Evolutionary conservation across 2,797 vertebrate species (phyloP), one percentile per base, ranked within the genome.

Genomic region (Typhlichthys subterraneus): DNA sequence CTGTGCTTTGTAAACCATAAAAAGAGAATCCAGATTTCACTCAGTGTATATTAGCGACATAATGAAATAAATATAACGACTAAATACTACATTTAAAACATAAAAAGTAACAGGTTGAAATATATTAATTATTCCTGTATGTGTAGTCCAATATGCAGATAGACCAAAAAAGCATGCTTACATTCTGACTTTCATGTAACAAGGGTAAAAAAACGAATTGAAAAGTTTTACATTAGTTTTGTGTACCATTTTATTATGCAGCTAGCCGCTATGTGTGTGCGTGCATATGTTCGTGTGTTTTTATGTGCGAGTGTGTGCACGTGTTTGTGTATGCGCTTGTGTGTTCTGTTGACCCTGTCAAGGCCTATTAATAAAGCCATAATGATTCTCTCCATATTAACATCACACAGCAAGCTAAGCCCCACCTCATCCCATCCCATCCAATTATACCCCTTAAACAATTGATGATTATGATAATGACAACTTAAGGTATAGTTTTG

Each of bases 351-450:
- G 69, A 65, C 45, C 47, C 47, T n/a, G 57, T 12, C 14, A 54
- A 14, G 33, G 29, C 10, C 15, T 23, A 9, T 45, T 45, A 19
- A 54, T 59, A 50, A 53, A 53, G 19, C 51, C 17, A 19, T 53
- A 19, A 19, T 12, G 14, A 49, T 59, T 29, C 63, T 15, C 3
- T 49, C 47, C 4, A 50, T 45, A 48, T 58, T 48, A n/a, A 72
- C 71, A 66, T 29, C 5, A 19, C 33, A 38, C 33, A 38, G 33
- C 33, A 38, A 38, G 33, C 33, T 38, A 38, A 38, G 33, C 8
- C 33, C 33, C 33, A 6, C 33, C 33, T 38, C 33, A 8, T 2
- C 33, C 33, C 33, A 5, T 6, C 33, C 5, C 33, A 38, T 5
- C 4, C 14, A 13, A 0, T 14, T 61, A 42, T 17, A 54, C 64